These are phyloP conservation scores for Patiria pectinifera DNA, from an alignment of 53 echinoderm and acorn worm species.

Conservation along the genomic window DNA sequence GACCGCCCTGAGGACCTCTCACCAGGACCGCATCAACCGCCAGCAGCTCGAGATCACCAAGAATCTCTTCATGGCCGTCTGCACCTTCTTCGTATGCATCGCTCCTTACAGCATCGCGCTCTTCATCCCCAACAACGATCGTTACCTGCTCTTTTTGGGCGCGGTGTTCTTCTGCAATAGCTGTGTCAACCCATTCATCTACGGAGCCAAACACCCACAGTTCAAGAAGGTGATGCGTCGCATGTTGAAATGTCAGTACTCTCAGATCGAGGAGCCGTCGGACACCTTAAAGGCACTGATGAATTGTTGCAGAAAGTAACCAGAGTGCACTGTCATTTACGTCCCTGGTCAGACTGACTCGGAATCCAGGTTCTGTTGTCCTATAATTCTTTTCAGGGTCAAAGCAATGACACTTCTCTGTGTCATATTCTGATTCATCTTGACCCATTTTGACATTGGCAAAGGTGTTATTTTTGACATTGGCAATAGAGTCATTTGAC, in stretches of 20 bases:
- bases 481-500: too few species aligned
- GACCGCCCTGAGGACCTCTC: background rate
- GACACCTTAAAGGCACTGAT: background rate
- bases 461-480: too few species aligned
- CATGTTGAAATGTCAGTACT: constrained; percentile 36
- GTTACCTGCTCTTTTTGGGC: constrained; percentile 51
- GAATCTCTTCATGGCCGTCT: constrained; percentile 70
- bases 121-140: constrained; percentile 40
- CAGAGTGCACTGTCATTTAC: too few species aligned
- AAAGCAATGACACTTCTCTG: too few species aligned
- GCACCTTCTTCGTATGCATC: constrained; percentile 55
- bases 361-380: too few species aligned
- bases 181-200: constrained; percentile 71
- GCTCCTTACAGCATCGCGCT: constrained; percentile 60
- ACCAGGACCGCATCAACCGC: constrained; percentile 13
- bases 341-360: too few species aligned
- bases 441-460: too few species aligned
- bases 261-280: constrained; percentile 50
- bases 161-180: constrained; percentile 52
- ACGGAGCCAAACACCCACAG: constrained; percentile 71
- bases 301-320: too few species aligned
- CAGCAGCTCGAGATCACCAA: constrained; percentile 70
- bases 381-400: too few species aligned
- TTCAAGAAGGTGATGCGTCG: constrained; percentile 60
- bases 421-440: too few species aligned